These are phyloP conservation scores for Napeogenes inachia DNA, from an alignment of 2,888 invertebrate species.

Conservation along the genomic window DNA sequence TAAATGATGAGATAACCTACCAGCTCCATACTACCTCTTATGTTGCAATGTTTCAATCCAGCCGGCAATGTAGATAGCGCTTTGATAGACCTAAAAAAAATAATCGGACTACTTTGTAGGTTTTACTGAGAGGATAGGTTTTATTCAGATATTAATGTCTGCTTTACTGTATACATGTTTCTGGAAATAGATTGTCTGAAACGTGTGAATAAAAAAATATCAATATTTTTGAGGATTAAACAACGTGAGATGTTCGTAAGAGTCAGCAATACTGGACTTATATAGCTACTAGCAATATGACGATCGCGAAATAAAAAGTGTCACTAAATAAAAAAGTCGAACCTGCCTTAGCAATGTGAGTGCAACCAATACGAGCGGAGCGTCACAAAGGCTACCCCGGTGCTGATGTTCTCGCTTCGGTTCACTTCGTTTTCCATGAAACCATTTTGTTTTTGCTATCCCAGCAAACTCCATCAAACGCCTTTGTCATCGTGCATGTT, in stretches of 20 bases:
- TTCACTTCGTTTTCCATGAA: slow-evolving; percentile 5
- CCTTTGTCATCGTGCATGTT: slow-evolving; percentile 19
- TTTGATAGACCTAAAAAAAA: background rate
- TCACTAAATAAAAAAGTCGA: background rate
- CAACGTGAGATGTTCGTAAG: no score
- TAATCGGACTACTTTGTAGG: background rate
- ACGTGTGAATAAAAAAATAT: no score
- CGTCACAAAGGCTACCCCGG: slow-evolving; percentile 4
- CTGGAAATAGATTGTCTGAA: no score
- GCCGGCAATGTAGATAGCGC: background rate
- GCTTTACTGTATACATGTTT: no score
- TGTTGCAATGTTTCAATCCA: background rate
- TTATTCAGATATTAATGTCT: no score
- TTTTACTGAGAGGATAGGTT: no score
- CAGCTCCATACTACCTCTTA: background rate
- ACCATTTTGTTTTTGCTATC: slow-evolving; percentile 15
- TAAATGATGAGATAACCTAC: slow-evolving; percentile 2
- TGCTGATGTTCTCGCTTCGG: background rate
- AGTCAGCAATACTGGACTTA: no score
- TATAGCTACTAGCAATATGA: no score
- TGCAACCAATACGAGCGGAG: background rate
- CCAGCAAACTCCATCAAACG: slow-evolving; percentile 21
- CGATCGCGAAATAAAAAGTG: no score
- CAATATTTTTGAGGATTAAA: no score
- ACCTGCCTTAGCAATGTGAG: background rate